Conservation (phyloP, 2,888 invertebrate species). For the Flexamia atlantica region DNA sequence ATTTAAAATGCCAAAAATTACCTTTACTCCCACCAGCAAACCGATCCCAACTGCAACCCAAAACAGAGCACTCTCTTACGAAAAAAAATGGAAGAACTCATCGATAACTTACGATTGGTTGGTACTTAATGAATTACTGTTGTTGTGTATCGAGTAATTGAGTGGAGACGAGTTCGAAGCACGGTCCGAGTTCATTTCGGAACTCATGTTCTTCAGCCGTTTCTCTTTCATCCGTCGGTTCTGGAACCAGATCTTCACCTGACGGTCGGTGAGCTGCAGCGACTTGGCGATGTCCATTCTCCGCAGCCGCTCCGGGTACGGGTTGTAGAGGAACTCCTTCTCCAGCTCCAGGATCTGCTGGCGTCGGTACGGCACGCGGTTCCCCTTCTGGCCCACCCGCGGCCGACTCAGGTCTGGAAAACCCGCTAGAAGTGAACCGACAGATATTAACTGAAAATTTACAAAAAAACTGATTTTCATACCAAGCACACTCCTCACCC, state of each 20-base stretch:
- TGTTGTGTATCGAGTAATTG: constrained; percentile 44
- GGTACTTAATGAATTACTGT: constrained; percentile 29
- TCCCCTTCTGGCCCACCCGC: constrained; percentile 66
- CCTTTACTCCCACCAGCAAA: background rate
- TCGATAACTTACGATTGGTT: constrained; percentile 38
- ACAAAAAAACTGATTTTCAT: no score
- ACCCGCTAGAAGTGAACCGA: no score
- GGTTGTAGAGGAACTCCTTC: constrained; percentile 69
- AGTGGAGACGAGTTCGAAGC: constrained; percentile 39
- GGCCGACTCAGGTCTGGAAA: constrained; percentile 54
- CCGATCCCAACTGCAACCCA: background rate
- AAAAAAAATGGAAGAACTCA: background rate
- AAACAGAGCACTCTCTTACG: background rate
- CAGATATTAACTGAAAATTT: no score
- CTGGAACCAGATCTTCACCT: constrained; percentile 71
- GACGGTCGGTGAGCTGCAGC: constrained; percentile 68
- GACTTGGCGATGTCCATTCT: constrained; percentile 68
- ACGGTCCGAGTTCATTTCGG: constrained; percentile 22
- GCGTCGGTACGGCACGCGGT: constrained; percentile 69
- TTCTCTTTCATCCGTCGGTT: constrained; percentile 71
- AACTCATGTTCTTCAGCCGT: constrained; percentile 55
- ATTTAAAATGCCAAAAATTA: no score
- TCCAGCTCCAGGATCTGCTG: constrained; percentile 69
- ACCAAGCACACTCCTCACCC: no score
- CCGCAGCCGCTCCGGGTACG: constrained; percentile 68